phyloP scores from a whole-genome alignment of 1,140 invertebrate genomes.

The Lepeophtheirus salmonis region DNA sequence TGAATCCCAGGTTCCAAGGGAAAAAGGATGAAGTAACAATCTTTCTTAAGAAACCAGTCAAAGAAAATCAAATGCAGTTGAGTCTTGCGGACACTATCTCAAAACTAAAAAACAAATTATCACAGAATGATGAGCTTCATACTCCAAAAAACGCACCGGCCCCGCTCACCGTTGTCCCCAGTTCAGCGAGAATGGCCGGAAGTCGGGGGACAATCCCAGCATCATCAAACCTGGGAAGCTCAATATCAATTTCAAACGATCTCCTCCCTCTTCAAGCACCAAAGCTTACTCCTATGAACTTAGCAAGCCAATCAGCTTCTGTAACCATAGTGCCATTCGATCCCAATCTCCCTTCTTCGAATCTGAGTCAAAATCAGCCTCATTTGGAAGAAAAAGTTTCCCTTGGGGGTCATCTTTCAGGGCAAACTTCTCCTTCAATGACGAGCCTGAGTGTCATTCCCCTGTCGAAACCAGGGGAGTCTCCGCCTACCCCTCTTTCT shows the following conservation, averaged over 20 bases:
- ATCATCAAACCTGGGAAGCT: not conserved
- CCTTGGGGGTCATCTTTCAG: too few relatives aligned
- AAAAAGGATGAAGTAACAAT: not conserved
- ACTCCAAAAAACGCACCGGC: not conserved
- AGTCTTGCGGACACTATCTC: not conserved
- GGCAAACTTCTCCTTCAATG: too few relatives aligned
- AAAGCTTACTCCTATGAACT: too few relatives aligned
- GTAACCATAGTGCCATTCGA: too few relatives aligned
- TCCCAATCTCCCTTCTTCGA: too few relatives aligned
- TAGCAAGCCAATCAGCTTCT: too few relatives aligned
- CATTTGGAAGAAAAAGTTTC: too few relatives aligned
- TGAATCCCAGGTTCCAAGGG: not conserved
- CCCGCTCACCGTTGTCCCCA: not conserved
- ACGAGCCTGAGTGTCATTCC: too few relatives aligned
- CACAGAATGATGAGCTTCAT: too few relatives aligned
- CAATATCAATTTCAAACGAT: not conserved
- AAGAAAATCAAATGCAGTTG: not conserved
- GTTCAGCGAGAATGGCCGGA: not conserved
- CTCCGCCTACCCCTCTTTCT: too few relatives aligned
- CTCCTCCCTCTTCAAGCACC: not conserved
- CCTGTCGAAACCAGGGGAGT: too few relatives aligned
- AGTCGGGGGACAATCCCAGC: not conserved
- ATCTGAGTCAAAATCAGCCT: too few relatives aligned
- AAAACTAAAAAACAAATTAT: not conserved
- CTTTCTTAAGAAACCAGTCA: not conserved